Evolutionary conservation across 2,888 invertebrate genomes (phyloP).

Genomic region (Pristionchus japonicus): DNA sequence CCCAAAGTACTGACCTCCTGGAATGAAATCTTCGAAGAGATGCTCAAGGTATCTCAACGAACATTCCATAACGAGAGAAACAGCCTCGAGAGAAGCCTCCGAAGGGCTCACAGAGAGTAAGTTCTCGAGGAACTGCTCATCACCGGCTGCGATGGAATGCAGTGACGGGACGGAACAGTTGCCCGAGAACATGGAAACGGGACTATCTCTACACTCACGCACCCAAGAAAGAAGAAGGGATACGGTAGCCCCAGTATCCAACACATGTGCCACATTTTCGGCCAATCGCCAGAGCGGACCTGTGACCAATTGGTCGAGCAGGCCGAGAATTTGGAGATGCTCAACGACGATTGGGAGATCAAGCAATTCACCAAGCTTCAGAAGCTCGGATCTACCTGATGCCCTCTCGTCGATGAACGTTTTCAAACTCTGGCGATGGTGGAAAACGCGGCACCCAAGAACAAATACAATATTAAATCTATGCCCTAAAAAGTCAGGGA

Average conservation of each 20-base stretch:
- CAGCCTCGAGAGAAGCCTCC: conserved; percentile 16
- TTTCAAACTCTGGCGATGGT: background rate
- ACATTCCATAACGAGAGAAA: background rate
- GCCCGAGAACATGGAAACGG: background rate
- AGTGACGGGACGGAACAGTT: conserved; percentile 12
- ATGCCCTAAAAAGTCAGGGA: background rate
- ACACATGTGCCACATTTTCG: background rate
- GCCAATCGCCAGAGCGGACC: conserved; percentile 4
- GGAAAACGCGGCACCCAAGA: background rate
- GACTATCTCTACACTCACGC: background rate
- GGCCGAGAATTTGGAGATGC: conserved; percentile 10
- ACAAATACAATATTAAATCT: background rate
- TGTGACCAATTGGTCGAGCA: background rate
- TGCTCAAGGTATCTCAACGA: background rate
- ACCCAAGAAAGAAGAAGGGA: conserved; percentile 16
- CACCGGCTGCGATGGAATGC: background rate
- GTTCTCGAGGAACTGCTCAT: background rate
- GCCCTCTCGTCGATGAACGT: background rate
- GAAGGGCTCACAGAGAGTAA: background rate
- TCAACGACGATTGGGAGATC: background rate
- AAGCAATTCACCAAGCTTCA: background rate
- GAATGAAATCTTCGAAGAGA: conserved; percentile 30
- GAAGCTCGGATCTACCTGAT: background rate
- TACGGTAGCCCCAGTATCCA: background rate
- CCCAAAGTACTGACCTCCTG: background rate